These are phyloP conservation scores for Dendrolimus punctatus DNA, from an alignment of 1,140 invertebrate genomes.

Conservation along the genomic window DNA sequence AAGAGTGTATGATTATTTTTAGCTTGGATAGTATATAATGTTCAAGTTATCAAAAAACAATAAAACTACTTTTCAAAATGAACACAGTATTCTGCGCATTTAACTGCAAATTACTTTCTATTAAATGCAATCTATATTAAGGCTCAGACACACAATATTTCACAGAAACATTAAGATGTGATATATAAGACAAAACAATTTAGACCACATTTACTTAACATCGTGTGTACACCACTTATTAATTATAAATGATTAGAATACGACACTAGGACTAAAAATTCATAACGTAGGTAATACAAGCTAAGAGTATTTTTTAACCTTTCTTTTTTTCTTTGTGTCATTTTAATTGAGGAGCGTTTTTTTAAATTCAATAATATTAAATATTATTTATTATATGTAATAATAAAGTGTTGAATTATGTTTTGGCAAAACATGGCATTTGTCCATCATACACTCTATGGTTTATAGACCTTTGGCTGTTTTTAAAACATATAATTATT, in stretches of 20 bases:
- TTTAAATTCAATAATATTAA: too few relatives aligned
- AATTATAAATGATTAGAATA: constrained; percentile 1
- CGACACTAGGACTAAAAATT: constrained; percentile 1
- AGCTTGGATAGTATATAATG: too few relatives aligned
- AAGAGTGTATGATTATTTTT: too few relatives aligned
- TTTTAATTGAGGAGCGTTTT: neutral
- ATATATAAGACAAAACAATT: too few relatives aligned
- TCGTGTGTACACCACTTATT: constrained; percentile 4
- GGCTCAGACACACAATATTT: neutral
- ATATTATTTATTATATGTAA: too few relatives aligned
- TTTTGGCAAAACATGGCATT: too few relatives aligned
- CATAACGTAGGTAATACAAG: constrained; percentile 6
- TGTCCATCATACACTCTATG: too few relatives aligned
- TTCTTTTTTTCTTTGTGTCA: constrained; percentile 23
- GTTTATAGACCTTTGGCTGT: too few relatives aligned
- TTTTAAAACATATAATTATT: too few relatives aligned
- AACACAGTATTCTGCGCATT: constrained; percentile 53
- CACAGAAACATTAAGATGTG: too few relatives aligned
- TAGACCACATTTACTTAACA: neutral
- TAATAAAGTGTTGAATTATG: too few relatives aligned
- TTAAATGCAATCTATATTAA: constrained; percentile 42
- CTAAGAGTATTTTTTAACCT: constrained; percentile 32
- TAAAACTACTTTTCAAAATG: constrained; percentile 24
- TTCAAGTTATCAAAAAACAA: too few relatives aligned
- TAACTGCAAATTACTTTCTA: constrained; percentile 24